phyloP scores from a whole-genome alignment of 2,888 invertebrate species.

The Nebria salina region DNA sequence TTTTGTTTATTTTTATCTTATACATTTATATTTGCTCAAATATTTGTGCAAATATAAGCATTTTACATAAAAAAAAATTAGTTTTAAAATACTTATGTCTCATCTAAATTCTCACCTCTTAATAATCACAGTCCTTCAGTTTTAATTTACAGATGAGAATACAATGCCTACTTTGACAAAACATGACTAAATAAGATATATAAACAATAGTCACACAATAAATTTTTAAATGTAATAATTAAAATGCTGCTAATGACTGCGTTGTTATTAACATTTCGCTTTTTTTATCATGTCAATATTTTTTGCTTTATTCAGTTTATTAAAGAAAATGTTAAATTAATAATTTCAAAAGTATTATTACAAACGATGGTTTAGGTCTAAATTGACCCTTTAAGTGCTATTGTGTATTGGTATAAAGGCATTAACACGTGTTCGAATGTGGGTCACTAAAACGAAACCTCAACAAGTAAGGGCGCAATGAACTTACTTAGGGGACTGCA shows the following conservation, averaged over 20 bases:
- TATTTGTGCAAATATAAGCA: too few species aligned
- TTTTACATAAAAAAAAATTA: too few species aligned
- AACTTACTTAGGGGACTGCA: not conserved
- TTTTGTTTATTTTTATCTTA: too few species aligned
- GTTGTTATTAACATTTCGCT: too few species aligned
- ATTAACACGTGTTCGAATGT: not conserved
- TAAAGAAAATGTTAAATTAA: too few species aligned
- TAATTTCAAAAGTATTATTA: not conserved
- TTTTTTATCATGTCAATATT: not conserved
- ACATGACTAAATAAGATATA: not conserved
- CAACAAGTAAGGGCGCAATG: conserved; percentile 1
- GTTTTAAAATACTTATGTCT: not conserved
- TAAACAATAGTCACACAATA: not conserved
- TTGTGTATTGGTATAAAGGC: not conserved
- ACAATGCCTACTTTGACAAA: conserved; percentile 18
- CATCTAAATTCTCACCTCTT: conserved; percentile 9
- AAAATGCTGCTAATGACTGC: not conserved
- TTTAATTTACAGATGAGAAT: conserved; percentile 29
- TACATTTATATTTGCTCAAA: too few species aligned
- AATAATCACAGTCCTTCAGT: conserved; percentile 28
- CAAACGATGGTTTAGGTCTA: not conserved
- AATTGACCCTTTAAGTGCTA: not conserved
- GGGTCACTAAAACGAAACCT: not conserved
- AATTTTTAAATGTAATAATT: not conserved
- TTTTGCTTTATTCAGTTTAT: too few species aligned